Conservation (phyloP, 2,113 vertebrate species). For the Hyaena hyaena region DNA sequence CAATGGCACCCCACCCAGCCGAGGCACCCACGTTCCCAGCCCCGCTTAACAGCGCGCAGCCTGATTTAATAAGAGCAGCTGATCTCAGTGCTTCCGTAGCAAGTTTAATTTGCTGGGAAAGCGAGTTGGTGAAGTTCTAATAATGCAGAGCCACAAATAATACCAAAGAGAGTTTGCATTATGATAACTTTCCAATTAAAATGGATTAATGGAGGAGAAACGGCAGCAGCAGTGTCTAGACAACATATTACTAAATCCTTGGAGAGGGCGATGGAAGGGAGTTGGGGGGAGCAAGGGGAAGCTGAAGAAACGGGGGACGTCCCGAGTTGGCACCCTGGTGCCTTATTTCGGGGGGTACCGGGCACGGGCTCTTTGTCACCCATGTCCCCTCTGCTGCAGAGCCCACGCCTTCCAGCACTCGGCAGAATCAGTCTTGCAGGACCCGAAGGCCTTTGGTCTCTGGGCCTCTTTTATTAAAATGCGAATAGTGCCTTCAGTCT, state of each 20-base stretch:
- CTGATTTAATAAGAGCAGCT: conserved; percentile 68
- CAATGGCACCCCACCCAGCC: neutral
- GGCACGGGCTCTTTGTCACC: neutral
- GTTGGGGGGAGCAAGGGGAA: conserved; percentile 19
- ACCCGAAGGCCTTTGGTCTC: neutral
- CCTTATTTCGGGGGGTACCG: neutral
- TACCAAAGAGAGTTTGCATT: conserved; percentile 80
- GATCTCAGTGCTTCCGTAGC: conserved; percentile 72
- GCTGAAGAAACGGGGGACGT: conserved; percentile 49
- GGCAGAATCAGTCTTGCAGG: neutral
- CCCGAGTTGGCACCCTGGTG: neutral
- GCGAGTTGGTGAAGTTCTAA: conserved; percentile 78
- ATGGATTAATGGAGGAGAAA: conserved; percentile 82
- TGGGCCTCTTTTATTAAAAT: conserved; percentile 56
- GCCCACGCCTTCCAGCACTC: neutral
- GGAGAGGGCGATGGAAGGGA: conserved; percentile 64
- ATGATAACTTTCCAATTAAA: conserved; percentile 83
- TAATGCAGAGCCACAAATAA: conserved; percentile 79
- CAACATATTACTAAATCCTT: conserved; percentile 77
- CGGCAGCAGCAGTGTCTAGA: conserved; percentile 74
- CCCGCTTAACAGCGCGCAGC: conserved; percentile 32
- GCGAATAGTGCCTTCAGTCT: conserved; percentile 18
- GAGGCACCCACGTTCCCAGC: conserved; percentile 41
- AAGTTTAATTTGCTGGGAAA: conserved; percentile 80
- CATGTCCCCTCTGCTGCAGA: neutral